phyloP scores from a whole-genome alignment of 2,797 vertebrate species.

The Notamacropus eugenii region DNA sequence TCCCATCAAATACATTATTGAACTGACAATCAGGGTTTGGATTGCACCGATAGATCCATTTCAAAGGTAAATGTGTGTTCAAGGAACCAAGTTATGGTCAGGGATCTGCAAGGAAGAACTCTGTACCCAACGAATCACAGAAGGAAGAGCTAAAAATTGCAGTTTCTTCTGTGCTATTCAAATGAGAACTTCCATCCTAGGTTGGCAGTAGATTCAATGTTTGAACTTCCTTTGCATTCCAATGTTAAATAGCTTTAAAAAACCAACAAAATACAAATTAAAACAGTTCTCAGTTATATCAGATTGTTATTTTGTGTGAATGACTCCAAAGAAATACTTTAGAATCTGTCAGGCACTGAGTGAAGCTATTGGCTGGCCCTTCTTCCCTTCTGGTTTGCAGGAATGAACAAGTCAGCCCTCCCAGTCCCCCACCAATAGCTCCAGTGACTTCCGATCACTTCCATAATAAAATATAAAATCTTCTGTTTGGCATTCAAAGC shows the following conservation, averaged over 20 bases:
- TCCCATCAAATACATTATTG: conserved; percentile 60
- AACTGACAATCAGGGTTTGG: conserved; percentile 50
- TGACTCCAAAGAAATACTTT: conserved; percentile 57
- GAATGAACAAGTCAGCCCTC: neutral
- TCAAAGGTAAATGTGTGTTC: conserved; percentile 29
- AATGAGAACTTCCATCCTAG: conserved; percentile 59
- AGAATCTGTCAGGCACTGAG: conserved; percentile 49
- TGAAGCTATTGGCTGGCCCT: conserved; percentile 4
- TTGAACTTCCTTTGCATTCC: conserved; percentile 75
- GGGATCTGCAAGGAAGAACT: conserved; percentile 4
- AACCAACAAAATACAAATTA: conserved; percentile 70
- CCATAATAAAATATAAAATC: neutral
- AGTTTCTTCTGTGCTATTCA: conserved; percentile 40
- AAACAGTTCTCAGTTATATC: conserved; percentile 75
- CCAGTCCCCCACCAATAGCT: neutral
- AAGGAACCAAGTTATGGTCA: neutral
- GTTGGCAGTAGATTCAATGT: conserved; percentile 65
- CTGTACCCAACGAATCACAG: neutral
- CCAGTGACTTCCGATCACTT: neutral
- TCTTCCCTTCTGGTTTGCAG: neutral
- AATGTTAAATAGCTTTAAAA: conserved; percentile 76
- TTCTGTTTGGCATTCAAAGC: neutral
- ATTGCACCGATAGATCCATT: conserved; percentile 4
- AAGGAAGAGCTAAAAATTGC: conserved; percentile 22
- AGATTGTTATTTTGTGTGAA: conserved; percentile 67